Conservation (phyloP, 2,888 invertebrate species). For the Fabriciana adippe region DNA sequence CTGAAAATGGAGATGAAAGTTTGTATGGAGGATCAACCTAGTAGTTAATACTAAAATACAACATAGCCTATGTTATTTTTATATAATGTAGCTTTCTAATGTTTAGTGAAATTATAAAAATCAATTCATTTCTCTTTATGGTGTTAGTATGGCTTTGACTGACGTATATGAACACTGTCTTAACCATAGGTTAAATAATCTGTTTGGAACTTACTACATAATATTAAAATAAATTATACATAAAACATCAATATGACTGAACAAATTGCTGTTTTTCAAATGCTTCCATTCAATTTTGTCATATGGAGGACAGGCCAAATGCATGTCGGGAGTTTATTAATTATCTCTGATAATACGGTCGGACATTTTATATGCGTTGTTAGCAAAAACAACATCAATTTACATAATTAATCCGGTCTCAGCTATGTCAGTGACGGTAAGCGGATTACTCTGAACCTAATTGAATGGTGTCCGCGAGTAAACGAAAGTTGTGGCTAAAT, state of each 20-base stretch:
- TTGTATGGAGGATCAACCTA: too few species aligned
- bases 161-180: too few species aligned
- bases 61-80: too few species aligned
- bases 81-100: too few species aligned
- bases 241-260: neutral
- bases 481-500: conserved; percentile 16
- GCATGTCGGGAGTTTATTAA: conserved; percentile 39
- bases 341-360: conserved; percentile 27
- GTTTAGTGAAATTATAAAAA: too few species aligned
- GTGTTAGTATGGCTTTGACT: too few species aligned
- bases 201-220: too few species aligned
- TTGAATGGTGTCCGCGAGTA: conserved; percentile 52
- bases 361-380: conserved; percentile 32
- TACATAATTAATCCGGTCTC: conserved; percentile 66
- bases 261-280: neutral
- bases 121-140: too few species aligned
- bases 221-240: neutral
- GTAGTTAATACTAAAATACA: too few species aligned
- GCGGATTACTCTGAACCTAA: conserved; percentile 64
- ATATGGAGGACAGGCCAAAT: conserved; percentile 22
- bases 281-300: neutral
- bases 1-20: too few species aligned
- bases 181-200: too few species aligned
- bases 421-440: conserved; percentile 51
- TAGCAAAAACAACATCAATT: conserved; percentile 61